These are phyloP conservation scores for Erythrolamprus reginae DNA, from an alignment of 2,113 vertebrate genomes.

Conservation along the genomic window DNA sequence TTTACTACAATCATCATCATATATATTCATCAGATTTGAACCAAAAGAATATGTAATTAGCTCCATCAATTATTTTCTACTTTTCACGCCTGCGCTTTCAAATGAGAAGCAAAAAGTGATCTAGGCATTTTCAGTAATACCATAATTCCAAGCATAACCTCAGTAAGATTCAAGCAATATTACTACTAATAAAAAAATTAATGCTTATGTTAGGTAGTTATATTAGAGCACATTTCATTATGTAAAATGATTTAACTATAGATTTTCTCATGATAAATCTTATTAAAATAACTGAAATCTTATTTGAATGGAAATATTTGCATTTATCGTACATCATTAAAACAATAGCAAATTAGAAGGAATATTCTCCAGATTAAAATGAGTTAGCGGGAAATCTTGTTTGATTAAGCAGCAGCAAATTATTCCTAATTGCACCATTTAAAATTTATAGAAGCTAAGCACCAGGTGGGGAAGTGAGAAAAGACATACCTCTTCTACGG, in stretches of 20 bases:
- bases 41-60: neutral
- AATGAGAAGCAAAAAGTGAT: neutral
- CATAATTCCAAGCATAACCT: neutral
- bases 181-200: neutral
- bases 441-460: constrained; percentile 37
- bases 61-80: neutral
- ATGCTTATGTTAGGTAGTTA: neutral
- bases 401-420: constrained; percentile 28
- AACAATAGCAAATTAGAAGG: constrained; percentile 25
- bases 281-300: constrained; percentile 7
- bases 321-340: constrained; percentile 27
- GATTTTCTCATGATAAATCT: neutral
- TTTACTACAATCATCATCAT: neutral
- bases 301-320: neutral
- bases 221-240: constrained; percentile 2
- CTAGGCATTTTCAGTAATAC: neutral
- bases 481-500: constrained; percentile 75
- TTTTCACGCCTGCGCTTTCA: neutral
- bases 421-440: constrained; percentile 12
- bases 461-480: constrained; percentile 38
- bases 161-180: neutral
- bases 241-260: neutral
- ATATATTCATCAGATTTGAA: neutral
- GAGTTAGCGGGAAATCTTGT: constrained; percentile 30
- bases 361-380: neutral